Evolutionary conservation across 2,797 vertebrate genomes (phyloP).

Genomic region (Thaleichthys pacificus): DNA sequence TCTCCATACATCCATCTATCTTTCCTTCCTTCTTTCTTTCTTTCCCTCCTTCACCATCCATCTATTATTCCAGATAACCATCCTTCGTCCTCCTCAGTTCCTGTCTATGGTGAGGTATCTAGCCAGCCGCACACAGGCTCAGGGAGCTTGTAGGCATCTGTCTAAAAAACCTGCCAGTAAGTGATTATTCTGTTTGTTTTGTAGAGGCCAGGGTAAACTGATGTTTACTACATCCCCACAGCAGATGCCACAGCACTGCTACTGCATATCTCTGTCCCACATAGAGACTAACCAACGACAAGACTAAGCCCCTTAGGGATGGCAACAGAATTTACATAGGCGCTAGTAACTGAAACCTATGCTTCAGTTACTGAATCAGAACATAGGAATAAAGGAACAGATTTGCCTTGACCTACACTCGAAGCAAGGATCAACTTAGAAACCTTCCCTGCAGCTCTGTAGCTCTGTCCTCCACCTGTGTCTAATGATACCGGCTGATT

Average conservation of each 20-base stretch:
- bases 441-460: not conserved
- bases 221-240: not conserved
- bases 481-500: conserved; percentile 62
- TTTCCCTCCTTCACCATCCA: not conserved
- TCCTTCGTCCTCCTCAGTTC: no score
- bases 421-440: not conserved
- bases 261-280: not conserved
- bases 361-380: not conserved
- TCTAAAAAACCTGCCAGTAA: not conserved
- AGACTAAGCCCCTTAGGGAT: not conserved
- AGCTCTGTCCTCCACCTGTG: conserved; percentile 55
- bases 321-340: not conserved
- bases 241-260: not conserved
- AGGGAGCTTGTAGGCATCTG: not conserved
- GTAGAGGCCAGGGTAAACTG: not conserved
- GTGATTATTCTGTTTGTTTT: conserved; percentile 1
- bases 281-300: not conserved
- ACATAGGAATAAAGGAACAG: not conserved
- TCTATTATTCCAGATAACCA: no score
- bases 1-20: not conserved
- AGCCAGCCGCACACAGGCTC: not conserved
- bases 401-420: not conserved
- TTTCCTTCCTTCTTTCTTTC: no score
- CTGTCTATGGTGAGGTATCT: no score
- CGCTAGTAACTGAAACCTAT: not conserved